A percentile compares a stretch with the other conserved stretches of the same genome.
Evolutionary conservation across 2,888 invertebrate species (phyloP).

Genomic region (Nematopogon swammerdamellus): DNA sequence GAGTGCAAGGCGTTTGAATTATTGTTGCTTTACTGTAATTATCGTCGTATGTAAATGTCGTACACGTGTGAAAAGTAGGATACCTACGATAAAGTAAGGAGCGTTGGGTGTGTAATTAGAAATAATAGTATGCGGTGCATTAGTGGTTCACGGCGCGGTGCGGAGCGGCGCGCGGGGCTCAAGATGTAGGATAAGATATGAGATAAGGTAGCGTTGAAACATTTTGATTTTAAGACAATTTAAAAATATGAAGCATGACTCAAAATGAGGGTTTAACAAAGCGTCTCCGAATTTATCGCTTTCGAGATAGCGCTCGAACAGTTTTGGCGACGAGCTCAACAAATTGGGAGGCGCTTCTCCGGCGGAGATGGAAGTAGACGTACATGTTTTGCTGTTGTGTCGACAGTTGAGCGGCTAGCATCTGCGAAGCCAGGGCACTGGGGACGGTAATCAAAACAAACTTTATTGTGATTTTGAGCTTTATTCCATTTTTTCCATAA

Average conservation of each 20-base stretch:
- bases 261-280: too few species aligned
- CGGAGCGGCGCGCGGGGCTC: conserved; percentile 46
- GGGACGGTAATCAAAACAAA: conserved; percentile 60
- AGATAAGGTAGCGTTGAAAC: conserved; percentile 52
- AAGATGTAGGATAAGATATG: conserved; percentile 48
- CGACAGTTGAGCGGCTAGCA: conserved; percentile 90
- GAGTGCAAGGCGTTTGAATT: conserved; percentile 30
- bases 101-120: conserved; percentile 38
- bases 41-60: conserved; percentile 48
- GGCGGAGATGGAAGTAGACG: conserved; percentile 47
- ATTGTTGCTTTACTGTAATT: conserved; percentile 46
- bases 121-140: conserved; percentile 50
- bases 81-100: conserved; percentile 37
- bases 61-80: conserved; percentile 52
- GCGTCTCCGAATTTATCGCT: too few species aligned
- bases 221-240: conserved; percentile 54
- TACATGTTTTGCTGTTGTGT: conserved; percentile 94
- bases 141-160: too few species aligned
- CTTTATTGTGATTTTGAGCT: not conserved
- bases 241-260: conserved; percentile 11
- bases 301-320: too few species aligned
- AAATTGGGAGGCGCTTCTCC: too few species aligned
- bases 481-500: not conserved
- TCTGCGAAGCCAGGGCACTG: conserved; percentile 97
- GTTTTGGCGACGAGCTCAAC: too few species aligned